Conservation (phyloP, 2,797 vertebrate species). For the Anguilla anguilla region DNA sequence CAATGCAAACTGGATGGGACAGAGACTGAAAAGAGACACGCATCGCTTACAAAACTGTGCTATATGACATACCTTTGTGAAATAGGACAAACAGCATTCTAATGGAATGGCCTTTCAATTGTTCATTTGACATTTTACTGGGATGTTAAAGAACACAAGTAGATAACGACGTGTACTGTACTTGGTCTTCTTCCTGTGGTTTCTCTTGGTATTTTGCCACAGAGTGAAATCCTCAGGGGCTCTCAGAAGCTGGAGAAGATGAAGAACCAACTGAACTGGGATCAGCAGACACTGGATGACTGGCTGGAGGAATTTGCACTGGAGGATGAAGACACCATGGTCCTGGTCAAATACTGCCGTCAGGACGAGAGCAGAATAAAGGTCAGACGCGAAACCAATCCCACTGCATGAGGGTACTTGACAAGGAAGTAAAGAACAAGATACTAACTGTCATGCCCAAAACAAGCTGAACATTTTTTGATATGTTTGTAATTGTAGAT, state of each 20-base stretch:
- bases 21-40: neutral
- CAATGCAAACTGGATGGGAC: neutral
- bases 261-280: conserved; percentile 84
- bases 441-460: neutral
- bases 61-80: neutral
- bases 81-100: neutral
- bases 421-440: neutral
- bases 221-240: conserved; percentile 83
- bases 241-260: conserved; percentile 85
- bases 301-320: conserved; percentile 83
- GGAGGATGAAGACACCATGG: conserved; percentile 83
- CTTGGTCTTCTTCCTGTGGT: neutral
- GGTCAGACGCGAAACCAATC: conserved; percentile 65
- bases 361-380: conserved; percentile 89
- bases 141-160: neutral
- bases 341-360: conserved; percentile 85
- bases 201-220: conserved; percentile 30
- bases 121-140: neutral
- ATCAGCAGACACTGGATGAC: conserved; percentile 83
- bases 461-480: neutral
- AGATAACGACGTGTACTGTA: neutral
- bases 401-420: neutral
- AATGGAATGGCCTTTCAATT: neutral
- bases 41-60: neutral
- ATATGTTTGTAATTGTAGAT: neutral